Evolutionary conservation across 2,113 vertebrate genomes (phyloP), one percentile per base, ranked within the genome.

Genomic region (Hydropotes inermis): DNA sequence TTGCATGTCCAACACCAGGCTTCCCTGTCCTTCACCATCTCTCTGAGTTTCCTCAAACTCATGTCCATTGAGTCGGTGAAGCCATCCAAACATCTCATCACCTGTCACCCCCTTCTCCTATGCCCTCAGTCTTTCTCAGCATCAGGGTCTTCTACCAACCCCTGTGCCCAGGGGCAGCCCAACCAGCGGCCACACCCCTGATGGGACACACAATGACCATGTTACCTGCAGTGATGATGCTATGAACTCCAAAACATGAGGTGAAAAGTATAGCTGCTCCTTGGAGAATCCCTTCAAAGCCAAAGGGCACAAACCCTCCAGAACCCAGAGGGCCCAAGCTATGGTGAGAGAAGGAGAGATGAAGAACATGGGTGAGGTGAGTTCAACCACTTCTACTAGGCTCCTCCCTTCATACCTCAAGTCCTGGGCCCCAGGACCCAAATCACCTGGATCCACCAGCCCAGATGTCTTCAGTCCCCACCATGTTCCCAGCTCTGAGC

Each of bases 191-290:
- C 50, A 27, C 25, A 27, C 1, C 33, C 57, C 25, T 2, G 27
- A 23, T 0, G 10, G 25, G 33, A 5, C 30, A 9, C 5, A 6
- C 6, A 50, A 28, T 7, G 6, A 17, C 47, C 12, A 0, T 0
- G 21, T 97, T 97, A 99, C 99, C 99, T 99, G 99, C 99, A 11
- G 99, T 99, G 89, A 99, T 99, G 0, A 99, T 99, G 98, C 99
- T 99, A 98, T 99, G 99, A 30, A 99, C 99, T 8, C 99, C 99
- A 4, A 99, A 99, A 0, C 99, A 99, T 28, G 99, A 99, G 0
- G 99, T 99, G 98, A 99, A 99, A 96, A 99, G 99, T 3, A 99
- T 99, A 36, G 99, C 99, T 5, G 99, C 99, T 0, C 99, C 99
- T 0, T 99, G 99, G 25, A 99, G 98, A 94, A 99, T 98, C 2